Evolutionary conservation across 1,140 invertebrate genomes (phyloP), one percentile per base, ranked within the genome.

Genomic region (Alviniconcha marisindica): DNA sequence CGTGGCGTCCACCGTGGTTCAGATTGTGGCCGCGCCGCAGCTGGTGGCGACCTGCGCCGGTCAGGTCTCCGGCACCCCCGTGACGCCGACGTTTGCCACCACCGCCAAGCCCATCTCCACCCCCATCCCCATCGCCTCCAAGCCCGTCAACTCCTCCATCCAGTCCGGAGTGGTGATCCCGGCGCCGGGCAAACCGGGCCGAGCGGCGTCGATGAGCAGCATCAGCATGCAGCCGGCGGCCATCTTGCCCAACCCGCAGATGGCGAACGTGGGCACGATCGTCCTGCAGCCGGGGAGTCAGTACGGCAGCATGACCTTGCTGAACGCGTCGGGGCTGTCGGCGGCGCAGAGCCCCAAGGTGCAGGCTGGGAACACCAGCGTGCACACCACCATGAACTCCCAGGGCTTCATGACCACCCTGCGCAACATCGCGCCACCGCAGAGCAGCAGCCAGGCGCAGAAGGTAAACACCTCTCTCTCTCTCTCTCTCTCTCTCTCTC

Each of bases 101-200:
- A 89, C 88, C 10, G 84, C 86, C 36, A 91, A 90, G 79, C 90
- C 91, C 21, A 91, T 92, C 66, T 87, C 91, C 42, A 90, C 90
- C 14, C 90, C 91, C 0, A 87, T 91, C 3, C 89, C 88, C 15
- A 90, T 92, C 69, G 89, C 90, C 18, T 91, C 90, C 96, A 97
- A 95, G 93, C 95, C 93, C 90, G 85, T 82, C 84, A 69, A 42
- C 78, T 66, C 86, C 66, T 82, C 82, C 56, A 82, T 85, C 66
- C 83, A 87, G 74, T 88, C 40, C 71, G 81, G 80, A 54, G 40
- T 44, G 12, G 40, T 7, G 24, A 51, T 78, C 24, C 77, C 77
- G 40, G 40, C 81, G 28, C 51, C 66, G 15, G 28, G 81, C 3
- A 82, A 77, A 79, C 73, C 56, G 0, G 82, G 84, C 21, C 80